phyloP scores from a whole-genome alignment of 2,113 vertebrate genomes.

The Ciconia maguari region DNA sequence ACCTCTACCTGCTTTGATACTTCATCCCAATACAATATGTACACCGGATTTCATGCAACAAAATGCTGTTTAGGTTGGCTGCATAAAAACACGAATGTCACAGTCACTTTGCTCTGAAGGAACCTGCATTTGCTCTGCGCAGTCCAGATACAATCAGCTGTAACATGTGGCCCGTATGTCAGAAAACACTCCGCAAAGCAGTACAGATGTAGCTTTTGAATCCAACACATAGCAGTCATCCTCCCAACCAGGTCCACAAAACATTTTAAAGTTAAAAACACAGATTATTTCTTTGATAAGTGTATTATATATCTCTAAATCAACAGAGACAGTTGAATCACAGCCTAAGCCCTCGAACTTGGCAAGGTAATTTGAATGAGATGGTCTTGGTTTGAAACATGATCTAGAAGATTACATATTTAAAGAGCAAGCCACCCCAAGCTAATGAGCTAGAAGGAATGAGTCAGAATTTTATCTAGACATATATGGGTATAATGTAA shows the following conservation, averaged over 20 bases:
- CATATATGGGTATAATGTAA: neutral
- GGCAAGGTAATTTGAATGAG: neutral
- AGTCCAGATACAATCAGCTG: neutral
- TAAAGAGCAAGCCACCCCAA: neutral
- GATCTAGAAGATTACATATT: neutral
- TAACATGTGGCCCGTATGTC: neutral
- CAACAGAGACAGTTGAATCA: neutral
- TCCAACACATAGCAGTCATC: neutral
- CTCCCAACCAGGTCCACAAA: neutral
- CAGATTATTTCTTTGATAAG: neutral
- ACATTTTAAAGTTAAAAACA: neutral
- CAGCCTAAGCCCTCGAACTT: neutral
- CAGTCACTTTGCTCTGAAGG: neutral
- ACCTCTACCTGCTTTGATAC: neutral
- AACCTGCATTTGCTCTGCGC: neutral
- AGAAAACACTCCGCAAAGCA: neutral
- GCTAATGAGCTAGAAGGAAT: slow-evolving; percentile 10
- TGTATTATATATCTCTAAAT: neutral
- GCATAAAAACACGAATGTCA: neutral
- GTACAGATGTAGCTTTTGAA: neutral
- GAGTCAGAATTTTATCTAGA: neutral
- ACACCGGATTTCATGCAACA: neutral
- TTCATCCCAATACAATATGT: neutral
- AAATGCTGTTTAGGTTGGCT: neutral
- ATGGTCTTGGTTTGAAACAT: neutral